A percentile compares a stretch with the other conserved stretches of the same genome.
Evolutionary conservation across 2,888 invertebrate species (phyloP).

Genomic region (Sarcophaga caerulescens): DNA sequence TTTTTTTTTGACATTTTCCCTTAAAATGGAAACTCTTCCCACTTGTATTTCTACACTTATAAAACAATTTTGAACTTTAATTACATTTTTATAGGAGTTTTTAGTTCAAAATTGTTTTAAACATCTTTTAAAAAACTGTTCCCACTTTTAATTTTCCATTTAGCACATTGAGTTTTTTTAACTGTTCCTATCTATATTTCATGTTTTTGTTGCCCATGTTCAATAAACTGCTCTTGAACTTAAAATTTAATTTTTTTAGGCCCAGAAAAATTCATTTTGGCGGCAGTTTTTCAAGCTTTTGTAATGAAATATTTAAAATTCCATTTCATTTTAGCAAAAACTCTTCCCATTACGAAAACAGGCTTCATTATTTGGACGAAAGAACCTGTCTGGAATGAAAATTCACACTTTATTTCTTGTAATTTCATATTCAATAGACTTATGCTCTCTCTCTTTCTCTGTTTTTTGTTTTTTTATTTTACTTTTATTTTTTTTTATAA

Average conservation of each 20-base stretch:
- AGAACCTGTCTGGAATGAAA: neutral
- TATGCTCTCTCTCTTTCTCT: neutral
- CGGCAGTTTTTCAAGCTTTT: neutral
- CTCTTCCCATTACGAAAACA: neutral
- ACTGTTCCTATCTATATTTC: no score
- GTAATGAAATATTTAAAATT: no score
- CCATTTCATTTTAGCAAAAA: no score
- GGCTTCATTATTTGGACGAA: neutral
- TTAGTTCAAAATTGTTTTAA: no score
- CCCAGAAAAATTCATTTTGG: neutral
- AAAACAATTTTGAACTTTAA: neutral
- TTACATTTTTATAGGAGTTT: neutral
- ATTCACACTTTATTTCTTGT: neutral
- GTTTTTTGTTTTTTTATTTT: no score
- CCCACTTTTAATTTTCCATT: neutral
- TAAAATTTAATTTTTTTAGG: no score
- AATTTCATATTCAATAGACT: neutral
- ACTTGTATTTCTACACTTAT: neutral
- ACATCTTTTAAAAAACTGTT: constrained; percentile 5
- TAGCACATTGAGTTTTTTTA: no score
- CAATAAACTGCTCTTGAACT: no score
- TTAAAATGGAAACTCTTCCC: constrained; percentile 2
- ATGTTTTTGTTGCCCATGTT: no score
- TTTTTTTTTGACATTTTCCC: neutral
- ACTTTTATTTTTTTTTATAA: no score